Evolutionary conservation across 2,888 invertebrate species (phyloP).

Genomic region (Tachina grossa): DNA sequence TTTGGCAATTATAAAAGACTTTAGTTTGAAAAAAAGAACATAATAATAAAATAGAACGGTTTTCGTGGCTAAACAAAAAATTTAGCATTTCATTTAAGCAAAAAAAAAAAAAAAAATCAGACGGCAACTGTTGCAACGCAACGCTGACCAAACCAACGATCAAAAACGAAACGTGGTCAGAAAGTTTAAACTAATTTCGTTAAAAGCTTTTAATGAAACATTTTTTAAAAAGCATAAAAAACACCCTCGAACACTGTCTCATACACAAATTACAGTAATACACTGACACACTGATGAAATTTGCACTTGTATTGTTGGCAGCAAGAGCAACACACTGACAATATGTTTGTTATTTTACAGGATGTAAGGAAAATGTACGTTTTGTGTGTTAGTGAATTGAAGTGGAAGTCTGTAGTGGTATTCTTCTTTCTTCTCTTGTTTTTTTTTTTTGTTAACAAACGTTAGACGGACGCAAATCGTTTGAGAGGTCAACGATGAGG

Average conservation of each 20-base stretch:
- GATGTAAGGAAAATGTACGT: background rate
- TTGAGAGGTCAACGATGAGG: conserved; percentile 65
- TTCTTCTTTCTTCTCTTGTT: background rate
- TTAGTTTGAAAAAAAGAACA: conserved; percentile 16
- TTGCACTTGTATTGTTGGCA: conserved; percentile 7
- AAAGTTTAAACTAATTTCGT: conserved; percentile 82
- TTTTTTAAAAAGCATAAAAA: conserved; percentile 28
- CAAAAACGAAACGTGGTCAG: conserved; percentile 81
- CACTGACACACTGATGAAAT: conserved; percentile 6
- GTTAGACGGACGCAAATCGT: conserved; percentile 35
- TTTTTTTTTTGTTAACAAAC: conserved; percentile 22
- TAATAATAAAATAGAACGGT: conserved; percentile 39
- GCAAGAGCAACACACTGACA: conserved; percentile 4
- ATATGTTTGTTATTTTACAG: background rate
- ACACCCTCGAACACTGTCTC: background rate
- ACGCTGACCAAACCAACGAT: conserved; percentile 80
- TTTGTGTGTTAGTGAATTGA: conserved; percentile 29
- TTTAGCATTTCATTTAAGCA: conserved; percentile 10
- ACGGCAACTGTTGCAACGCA: conserved; percentile 77
- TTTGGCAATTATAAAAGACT: conserved; percentile 67
- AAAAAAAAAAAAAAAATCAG: conserved; percentile 36
- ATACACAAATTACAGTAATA: conserved; percentile 11
- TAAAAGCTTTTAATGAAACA: conserved; percentile 79
- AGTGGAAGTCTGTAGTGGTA: conserved; percentile 35
- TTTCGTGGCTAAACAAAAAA: conserved; percentile 53